Evolutionary conservation across 2,888 invertebrate genomes (phyloP).

Genomic region (Phlogophora meticulosa): DNA sequence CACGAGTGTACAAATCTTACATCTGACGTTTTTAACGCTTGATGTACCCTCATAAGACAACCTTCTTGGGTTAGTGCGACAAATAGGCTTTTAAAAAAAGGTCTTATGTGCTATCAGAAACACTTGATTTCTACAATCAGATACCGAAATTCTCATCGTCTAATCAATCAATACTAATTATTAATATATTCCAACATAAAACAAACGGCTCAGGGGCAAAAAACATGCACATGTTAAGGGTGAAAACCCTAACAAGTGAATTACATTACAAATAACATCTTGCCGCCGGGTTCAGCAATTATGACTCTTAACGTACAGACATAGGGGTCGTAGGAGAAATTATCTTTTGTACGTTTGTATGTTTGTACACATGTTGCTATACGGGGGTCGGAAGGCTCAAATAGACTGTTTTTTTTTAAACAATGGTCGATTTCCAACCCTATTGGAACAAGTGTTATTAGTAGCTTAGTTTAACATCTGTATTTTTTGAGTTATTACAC

Average conservation of each 20-base stretch:
- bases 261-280: constrained; percentile 68
- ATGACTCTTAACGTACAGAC: constrained; percentile 55
- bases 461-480: constrained; percentile 19
- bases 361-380: constrained; percentile 87
- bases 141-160: constrained; percentile 48
- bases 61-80: fast-evolving
- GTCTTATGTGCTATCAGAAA: no score
- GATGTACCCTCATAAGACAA: not conserved
- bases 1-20: not conserved
- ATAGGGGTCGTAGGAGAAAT: constrained; percentile 50
- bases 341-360: constrained; percentile 65
- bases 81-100: not conserved
- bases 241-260: constrained; percentile 88
- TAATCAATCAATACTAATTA: constrained; percentile 73
- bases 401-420: constrained; percentile 72
- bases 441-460: constrained; percentile 58
- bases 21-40: not conserved
- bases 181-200: constrained; percentile 76
- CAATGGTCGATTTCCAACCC: constrained; percentile 51
- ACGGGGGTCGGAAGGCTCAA: constrained; percentile 81
- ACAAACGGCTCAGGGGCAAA: constrained; percentile 79
- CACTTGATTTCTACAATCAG: constrained; percentile 5
- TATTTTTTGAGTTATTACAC: not conserved
- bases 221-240: constrained; percentile 87
- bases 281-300: constrained; percentile 47